phyloP scores from a whole-genome alignment of 1,140 invertebrate genomes.

The Pogonognathellus flavescens region DNA sequence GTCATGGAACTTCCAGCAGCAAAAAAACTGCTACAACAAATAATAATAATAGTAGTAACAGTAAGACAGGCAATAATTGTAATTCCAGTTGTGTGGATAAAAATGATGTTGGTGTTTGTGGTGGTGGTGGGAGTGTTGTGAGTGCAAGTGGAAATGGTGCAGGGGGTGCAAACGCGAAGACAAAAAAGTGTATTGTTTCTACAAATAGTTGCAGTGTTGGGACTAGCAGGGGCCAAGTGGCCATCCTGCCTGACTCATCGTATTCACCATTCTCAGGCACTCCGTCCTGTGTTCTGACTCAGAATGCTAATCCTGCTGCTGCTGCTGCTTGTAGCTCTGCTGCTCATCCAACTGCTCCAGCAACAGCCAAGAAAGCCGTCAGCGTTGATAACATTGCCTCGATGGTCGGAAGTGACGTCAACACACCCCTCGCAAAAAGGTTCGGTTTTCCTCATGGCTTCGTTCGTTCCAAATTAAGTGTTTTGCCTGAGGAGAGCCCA shows the following conservation, averaged over 20 bases:
- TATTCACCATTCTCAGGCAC: neutral
- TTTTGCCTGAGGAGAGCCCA: slow-evolving; percentile 67
- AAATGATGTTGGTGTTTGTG: neutral
- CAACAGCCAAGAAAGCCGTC: slow-evolving; percentile 60
- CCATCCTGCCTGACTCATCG: slow-evolving; percentile 29
- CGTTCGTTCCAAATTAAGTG: slow-evolving; percentile 68
- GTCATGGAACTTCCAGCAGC: neutral
- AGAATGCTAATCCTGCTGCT: too few relatives aligned
- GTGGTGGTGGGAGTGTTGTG: neutral
- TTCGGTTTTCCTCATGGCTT: slow-evolving; percentile 70
- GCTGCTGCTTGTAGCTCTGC: neutral
- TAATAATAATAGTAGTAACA: slow-evolving; percentile 18
- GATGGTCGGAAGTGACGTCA: slow-evolving; percentile 64
- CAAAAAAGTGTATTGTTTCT: neutral
- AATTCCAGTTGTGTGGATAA: neutral
- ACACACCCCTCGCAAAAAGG: slow-evolving; percentile 59
- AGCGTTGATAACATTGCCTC: slow-evolving; percentile 64
- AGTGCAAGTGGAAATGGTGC: neutral
- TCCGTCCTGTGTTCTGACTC: neutral
- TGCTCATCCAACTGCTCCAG: neutral
- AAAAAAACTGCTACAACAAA: neutral
- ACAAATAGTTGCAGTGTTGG: neutral
- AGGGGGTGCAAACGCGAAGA: neutral
- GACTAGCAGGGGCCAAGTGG: slow-evolving; percentile 15
- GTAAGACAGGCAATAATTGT: slow-evolving; percentile 4